Percentiles rank a stretch among this genome's conserved stretches.
These are phyloP conservation scores for Montipora foliosa DNA, from an alignment of 64 coral and sea anemone species.

Conservation along the genomic window DNA sequence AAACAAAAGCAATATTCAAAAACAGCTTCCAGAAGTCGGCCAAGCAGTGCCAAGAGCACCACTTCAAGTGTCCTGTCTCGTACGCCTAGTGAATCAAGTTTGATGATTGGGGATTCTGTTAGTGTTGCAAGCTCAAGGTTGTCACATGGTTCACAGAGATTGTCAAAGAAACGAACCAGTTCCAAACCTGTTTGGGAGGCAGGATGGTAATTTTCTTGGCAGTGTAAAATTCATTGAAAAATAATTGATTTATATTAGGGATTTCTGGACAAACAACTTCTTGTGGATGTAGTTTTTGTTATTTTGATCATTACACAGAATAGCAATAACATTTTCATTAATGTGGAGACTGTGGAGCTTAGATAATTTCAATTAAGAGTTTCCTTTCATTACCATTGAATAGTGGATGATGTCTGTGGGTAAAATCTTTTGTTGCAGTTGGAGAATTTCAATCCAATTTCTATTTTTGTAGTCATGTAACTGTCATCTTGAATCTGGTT, in stretches of 20 bases:
- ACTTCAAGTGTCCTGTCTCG: slow-evolving; percentile 63
- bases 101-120: slow-evolving; percentile 70
- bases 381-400: too few species aligned
- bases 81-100: slow-evolving; percentile 66
- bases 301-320: too few species aligned
- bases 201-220: slow-evolving; percentile 70
- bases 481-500: too few species aligned
- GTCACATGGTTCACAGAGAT: slow-evolving; percentile 58
- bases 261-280: background rate
- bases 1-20: slow-evolving; percentile 75
- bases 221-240: background rate
- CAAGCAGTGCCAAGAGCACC: slow-evolving; percentile 48
- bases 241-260: background rate
- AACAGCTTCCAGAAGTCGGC: slow-evolving; percentile 65
- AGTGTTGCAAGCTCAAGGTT: slow-evolving; percentile 84
- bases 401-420: too few species aligned
- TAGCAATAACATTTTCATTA: too few species aligned
- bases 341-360: too few species aligned
- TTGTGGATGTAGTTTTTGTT: background rate
- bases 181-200: slow-evolving; percentile 87
- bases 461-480: too few species aligned
- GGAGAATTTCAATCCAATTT: too few species aligned
- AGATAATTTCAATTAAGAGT: too few species aligned
- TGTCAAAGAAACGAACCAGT: slow-evolving; percentile 33
- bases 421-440: too few species aligned